Evolutionary conservation across 2,888 invertebrate genomes (phyloP), one percentile per base, ranked within the genome.

Genomic region (Spilosoma lubricipeda): DNA sequence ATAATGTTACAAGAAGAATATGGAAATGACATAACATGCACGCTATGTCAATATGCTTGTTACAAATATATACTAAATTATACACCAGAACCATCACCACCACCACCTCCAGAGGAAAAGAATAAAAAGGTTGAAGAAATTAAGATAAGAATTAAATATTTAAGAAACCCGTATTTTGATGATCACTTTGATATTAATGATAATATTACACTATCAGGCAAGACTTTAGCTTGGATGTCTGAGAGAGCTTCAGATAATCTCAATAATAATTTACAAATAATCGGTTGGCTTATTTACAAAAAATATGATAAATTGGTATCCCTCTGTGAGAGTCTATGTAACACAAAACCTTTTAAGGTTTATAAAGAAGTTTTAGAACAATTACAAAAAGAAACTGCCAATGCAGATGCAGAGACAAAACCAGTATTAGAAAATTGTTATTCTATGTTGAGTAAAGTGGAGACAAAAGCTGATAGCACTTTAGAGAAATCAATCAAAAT

Each of bases 1-100:
- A 92, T 98, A 76, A 98, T 99, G 98, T 93, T 99, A 45, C 99
- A 99, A 92, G 99, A 99, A 94, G 98, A 99, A 86, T 97, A 97
- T 84, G 96, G 96, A 20, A 97, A 98, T 94, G 96, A 97, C 5
- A 96, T 99, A 33, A 96, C 97, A 7, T 96, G 96, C 81, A 92
- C 96, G 52, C 92, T 99, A 67, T 96, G 97, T 52, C 90, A 98
- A 64, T 97, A 98, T 90, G 97, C 98, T 45, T 98, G 98, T 90
- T 97, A 97, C 82, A 97, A 97, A 85, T 98, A 97, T 90, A 91
- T 98, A 42, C 93, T 95, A 15, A 80, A 72, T 39, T 90, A 90
- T 71, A 87, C 77, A 67, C 85, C 86, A 27, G 63, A 63, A 18
- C 85, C 89, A 63, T 86, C 85, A 75, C 80, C 84, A 18, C 73